Evolutionary conservation across 1,140 invertebrate genomes (phyloP).

Genomic region (Argopecten irradians): DNA sequence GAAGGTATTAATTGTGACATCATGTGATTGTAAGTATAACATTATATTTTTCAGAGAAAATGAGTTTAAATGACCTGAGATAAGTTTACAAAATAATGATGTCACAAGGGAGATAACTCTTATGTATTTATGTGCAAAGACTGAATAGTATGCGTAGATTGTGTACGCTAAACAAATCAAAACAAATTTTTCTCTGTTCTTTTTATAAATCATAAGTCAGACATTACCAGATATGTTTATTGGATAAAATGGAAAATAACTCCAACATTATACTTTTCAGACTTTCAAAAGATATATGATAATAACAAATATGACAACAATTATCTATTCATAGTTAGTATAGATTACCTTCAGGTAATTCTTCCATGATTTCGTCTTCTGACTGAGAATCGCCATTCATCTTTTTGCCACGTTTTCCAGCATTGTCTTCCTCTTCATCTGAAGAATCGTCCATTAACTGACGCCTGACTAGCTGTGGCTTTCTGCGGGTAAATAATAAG

Average conservation of each 20-base stretch:
- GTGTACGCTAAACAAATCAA: background rate
- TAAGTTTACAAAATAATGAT: too few species aligned
- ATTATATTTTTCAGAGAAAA: too few species aligned
- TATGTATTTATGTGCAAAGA: too few species aligned
- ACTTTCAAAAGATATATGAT: background rate
- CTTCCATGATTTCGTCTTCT: conserved; percentile 34
- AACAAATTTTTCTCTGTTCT: background rate
- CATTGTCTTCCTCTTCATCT: conserved; percentile 38
- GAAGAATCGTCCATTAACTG: background rate
- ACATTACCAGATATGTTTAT: background rate
- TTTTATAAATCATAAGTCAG: background rate
- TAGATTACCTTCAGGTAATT: conserved; percentile 35
- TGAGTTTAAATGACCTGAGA: too few species aligned
- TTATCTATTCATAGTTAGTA: background rate
- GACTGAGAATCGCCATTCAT: background rate
- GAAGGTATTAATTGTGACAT: too few species aligned
- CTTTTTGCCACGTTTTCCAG: background rate
- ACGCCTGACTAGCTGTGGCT: background rate
- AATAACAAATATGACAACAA: background rate
- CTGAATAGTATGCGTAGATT: background rate
- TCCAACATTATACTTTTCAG: background rate
- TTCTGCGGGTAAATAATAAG: background rate
- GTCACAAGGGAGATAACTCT: too few species aligned
- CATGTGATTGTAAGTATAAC: too few species aligned
- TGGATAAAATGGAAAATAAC: background rate